A percentile compares a stretch with the other conserved stretches of the same genome.
Evolutionary conservation across 2,888 invertebrate genomes (phyloP).

Genomic region (Phengaris alcon): DNA sequence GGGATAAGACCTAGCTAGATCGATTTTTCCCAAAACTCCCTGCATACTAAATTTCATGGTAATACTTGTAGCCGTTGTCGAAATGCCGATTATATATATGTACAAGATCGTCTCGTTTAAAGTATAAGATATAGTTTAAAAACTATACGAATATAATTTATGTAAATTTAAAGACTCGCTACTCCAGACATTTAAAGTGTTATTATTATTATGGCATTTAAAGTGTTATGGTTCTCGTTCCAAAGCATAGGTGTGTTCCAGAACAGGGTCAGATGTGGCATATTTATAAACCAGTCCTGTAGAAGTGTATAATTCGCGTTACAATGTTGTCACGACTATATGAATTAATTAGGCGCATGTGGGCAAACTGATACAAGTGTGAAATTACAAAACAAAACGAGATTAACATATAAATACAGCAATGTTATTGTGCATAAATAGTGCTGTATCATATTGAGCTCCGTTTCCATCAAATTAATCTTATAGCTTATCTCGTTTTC

Average conservation of each 20-base stretch:
- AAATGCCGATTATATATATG: too few species aligned
- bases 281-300: conserved; percentile 16
- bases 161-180: neutral
- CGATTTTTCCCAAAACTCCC: too few species aligned
- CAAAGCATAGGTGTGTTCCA: conserved; percentile 20
- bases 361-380: conserved; percentile 44
- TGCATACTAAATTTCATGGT: too few species aligned
- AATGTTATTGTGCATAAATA: neutral
- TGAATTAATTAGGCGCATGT: conserved; percentile 22
- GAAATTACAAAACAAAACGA: conserved; percentile 51
- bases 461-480: too few species aligned
- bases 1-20: too few species aligned
- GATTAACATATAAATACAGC: conserved; percentile 57
- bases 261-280: conserved; percentile 19
- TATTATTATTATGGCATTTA: neutral
- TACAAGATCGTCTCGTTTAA: too few species aligned
- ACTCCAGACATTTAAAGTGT: neutral
- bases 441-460: too few species aligned
- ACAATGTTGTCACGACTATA: conserved; percentile 20
- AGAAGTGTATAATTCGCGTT: conserved; percentile 3
- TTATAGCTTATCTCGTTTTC: too few species aligned
- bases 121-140: too few species aligned
- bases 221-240: neutral
- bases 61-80: too few species aligned
- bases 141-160: too few species aligned